These are phyloP conservation scores for Andrena haemorrhoa DNA, from an alignment of 2,888 invertebrate species.

Conservation along the genomic window DNA sequence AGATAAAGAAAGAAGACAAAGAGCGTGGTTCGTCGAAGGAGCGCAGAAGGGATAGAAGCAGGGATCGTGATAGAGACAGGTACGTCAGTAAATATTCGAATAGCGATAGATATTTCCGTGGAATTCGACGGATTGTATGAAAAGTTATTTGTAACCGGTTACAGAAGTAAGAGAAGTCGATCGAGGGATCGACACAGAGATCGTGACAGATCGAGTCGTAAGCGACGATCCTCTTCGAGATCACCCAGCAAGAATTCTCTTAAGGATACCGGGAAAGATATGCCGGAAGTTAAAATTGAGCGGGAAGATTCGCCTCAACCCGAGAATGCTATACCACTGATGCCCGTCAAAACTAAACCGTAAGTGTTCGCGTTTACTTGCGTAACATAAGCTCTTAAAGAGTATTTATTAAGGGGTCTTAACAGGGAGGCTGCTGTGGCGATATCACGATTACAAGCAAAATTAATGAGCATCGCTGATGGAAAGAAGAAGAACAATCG, in stretches of 20 bases:
- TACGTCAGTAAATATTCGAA: conserved; percentile 47
- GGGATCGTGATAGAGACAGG: conserved; percentile 83
- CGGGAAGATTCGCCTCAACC: conserved; percentile 82
- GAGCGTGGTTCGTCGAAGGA: conserved; percentile 83
- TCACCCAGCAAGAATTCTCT: conserved; percentile 80
- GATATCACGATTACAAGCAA: conserved; percentile 88
- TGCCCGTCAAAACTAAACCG: conserved; percentile 84
- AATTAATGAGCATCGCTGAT: conserved; percentile 88
- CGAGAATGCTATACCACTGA: conserved; percentile 82
- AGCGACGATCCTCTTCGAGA: conserved; percentile 80
- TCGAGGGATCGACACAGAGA: conserved; percentile 84
- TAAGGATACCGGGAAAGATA: conserved; percentile 80
- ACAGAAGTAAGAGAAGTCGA: conserved; percentile 84
- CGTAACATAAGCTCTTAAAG: conserved; percentile 9
- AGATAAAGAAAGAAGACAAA: conserved; percentile 82
- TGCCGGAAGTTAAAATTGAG: conserved; percentile 78
- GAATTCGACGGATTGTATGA: background rate
- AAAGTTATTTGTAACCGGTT: conserved; percentile 20
- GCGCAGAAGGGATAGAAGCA: conserved; percentile 83
- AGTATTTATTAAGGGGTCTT: conserved; percentile 37
- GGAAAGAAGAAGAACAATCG: conserved; percentile 84
- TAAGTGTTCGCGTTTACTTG: conserved; percentile 67
- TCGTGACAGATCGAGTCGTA: conserved; percentile 82
- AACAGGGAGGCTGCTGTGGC: conserved; percentile 85
- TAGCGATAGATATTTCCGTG: background rate